These are phyloP conservation scores for Brenthis ino DNA, from an alignment of 2,888 invertebrate genomes.

Conservation along the genomic window DNA sequence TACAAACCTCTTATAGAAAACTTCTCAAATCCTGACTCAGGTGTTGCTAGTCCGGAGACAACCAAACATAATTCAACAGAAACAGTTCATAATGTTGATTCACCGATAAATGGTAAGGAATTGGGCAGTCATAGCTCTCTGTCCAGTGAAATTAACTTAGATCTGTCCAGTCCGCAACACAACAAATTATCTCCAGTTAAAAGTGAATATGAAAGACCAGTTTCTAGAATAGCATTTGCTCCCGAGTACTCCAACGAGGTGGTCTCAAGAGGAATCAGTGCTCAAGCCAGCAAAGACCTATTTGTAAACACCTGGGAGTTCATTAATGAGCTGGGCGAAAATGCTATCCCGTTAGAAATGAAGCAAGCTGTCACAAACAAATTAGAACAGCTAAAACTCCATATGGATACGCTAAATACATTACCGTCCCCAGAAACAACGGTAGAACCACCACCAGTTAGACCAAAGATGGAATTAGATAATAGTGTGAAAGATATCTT, in stretches of 20 bases:
- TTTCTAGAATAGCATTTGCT: constrained; percentile 61
- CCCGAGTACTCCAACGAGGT: constrained; percentile 72
- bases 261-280: constrained; percentile 70
- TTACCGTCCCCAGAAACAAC: constrained; percentile 54
- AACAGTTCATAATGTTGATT: constrained; percentile 75
- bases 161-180: constrained; percentile 77
- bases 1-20: constrained; percentile 74
- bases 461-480: constrained; percentile 60
- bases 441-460: constrained; percentile 34
- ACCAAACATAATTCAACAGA: constrained; percentile 82
- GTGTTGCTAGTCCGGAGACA: constrained; percentile 81
- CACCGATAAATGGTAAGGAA: constrained; percentile 71
- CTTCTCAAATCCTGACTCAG: constrained; percentile 77
- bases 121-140: constrained; percentile 73
- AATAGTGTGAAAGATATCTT: constrained; percentile 58
- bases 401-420: constrained; percentile 57
- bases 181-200: constrained; percentile 64
- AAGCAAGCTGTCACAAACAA: constrained; percentile 47
- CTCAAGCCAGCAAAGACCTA: constrained; percentile 63
- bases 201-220: constrained; percentile 66
- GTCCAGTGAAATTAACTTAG: constrained; percentile 82
- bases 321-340: constrained; percentile 55
- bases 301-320: constrained; percentile 68
- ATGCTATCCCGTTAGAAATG: constrained; percentile 50
- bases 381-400: constrained; percentile 65